These are phyloP conservation scores for Leptinotarsa peninsularis DNA, from an alignment of 2,888 invertebrate species.

Conservation along the genomic window DNA sequence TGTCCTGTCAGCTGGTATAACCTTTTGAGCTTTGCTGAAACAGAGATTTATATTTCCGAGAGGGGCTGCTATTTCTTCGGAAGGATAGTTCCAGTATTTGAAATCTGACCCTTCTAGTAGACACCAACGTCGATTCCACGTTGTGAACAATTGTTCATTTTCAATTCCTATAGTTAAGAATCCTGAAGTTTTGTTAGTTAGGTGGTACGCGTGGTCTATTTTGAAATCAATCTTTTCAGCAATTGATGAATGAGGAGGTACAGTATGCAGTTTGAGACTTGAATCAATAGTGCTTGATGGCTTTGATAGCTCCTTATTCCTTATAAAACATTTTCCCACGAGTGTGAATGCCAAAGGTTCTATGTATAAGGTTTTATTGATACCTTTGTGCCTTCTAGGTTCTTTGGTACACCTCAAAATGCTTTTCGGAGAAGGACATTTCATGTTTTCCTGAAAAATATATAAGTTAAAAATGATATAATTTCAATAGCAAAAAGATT, in stretches of 20 bases:
- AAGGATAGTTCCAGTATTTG: constrained; percentile 53
- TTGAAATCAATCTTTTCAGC: constrained; percentile 36
- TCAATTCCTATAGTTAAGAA: constrained; percentile 49
- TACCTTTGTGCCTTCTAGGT: constrained; percentile 30
- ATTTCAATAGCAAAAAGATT: too few relatives aligned
- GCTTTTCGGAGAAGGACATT: constrained; percentile 47
- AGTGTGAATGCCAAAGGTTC: constrained; percentile 46
- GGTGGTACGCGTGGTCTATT: constrained; percentile 37
- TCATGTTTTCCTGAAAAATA: constrained; percentile 35
- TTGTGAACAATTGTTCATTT: constrained; percentile 27
- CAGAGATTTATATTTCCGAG: constrained; percentile 44
- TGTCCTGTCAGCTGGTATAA: constrained; percentile 45
- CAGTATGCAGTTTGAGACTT: constrained; percentile 37
- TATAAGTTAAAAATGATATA: background rate
- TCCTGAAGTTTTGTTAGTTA: constrained; percentile 43
- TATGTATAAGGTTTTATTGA: constrained; percentile 26
- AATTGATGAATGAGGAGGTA: constrained; percentile 37
- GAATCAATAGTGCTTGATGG: constrained; percentile 24
- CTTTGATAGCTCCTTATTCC: constrained; percentile 40
- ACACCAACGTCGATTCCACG: constrained; percentile 54
- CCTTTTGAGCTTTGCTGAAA: constrained; percentile 35
- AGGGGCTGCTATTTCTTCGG: constrained; percentile 45
- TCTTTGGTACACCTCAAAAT: constrained; percentile 42
- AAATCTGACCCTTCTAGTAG: constrained; percentile 45
- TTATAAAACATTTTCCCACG: constrained; percentile 42